Conservation (phyloP, 1,140 invertebrate species). For the Pachypeltis micranthus region DNA sequence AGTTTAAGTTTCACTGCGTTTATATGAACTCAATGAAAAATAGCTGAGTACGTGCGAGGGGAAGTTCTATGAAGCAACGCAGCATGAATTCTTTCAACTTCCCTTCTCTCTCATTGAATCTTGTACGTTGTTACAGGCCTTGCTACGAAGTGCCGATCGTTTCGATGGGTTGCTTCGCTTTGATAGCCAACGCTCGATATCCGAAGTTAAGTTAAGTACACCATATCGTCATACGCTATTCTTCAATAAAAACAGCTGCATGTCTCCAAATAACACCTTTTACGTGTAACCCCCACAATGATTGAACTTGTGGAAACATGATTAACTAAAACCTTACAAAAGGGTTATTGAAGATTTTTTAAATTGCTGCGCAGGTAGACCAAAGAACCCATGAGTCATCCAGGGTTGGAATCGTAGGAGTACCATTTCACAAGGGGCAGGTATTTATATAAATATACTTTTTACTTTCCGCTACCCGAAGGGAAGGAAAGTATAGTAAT, state of each 20-base stretch:
- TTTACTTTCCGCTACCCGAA: too few species aligned
- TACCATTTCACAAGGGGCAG: constrained; percentile 21
- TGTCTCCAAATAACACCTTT: background rate
- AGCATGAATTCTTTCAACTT: too few species aligned
- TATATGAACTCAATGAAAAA: too few species aligned
- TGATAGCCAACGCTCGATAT: background rate
- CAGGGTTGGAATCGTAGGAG: constrained; percentile 21
- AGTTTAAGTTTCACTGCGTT: too few species aligned
- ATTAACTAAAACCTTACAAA: background rate
- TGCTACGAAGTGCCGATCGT: background rate
- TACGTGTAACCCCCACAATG: background rate
- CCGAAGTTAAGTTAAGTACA: background rate
- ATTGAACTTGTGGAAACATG: background rate
- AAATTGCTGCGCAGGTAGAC: background rate
- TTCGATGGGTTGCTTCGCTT: background rate
- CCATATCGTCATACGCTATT: background rate
- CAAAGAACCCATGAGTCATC: background rate
- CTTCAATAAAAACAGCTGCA: background rate
- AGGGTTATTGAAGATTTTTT: background rate
- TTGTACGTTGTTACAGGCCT: background rate
- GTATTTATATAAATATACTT: too few species aligned
- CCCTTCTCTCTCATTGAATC: too few species aligned
- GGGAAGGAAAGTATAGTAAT: too few species aligned
- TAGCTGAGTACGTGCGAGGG: too few species aligned
- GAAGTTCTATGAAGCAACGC: too few species aligned